Evolutionary conservation across 1,140 invertebrate genomes (phyloP), one percentile per base, ranked within the genome.

Genomic region (Drusus annulatus): DNA sequence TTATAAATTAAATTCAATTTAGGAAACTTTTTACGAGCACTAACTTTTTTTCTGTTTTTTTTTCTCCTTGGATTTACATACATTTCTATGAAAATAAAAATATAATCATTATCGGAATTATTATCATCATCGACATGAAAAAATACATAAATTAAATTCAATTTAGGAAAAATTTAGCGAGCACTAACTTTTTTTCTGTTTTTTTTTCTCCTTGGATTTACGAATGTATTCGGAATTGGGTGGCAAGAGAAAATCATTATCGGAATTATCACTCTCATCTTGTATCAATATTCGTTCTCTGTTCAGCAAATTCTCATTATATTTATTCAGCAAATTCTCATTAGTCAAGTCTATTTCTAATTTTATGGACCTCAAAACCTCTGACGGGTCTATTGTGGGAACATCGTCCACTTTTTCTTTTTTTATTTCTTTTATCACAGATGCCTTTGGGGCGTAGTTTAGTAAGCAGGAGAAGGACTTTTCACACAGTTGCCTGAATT

Each of bases 401-500:
- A 58, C 8, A 65, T 79, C 68, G 17, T 81, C 82, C 28, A 50
- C 17, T 62, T 71, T 79, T 81, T 83, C 82, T 50, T 17, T 56
- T 69, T 80, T 77, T 21, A 75, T 80, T 84, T 81, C 52, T 25
- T 68, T 65, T 3, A 77, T 8, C 60, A 65, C 76, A 21, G 80
- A 36, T 60, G 16, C 28, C 16, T 69, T 71, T 8, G 80, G 21
- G 69, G 60, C 77, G 36, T 84, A 54, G 74, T 76, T 65, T 81
- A 80, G 17, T 63, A 84, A 63, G 77, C 56, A 68, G 51, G 75
- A 17, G 50, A 78, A 76, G 3, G 82, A 79, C 17, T 51, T 50
- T 73, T 83, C 79, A 68, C 85, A 86, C 7, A 83, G 81, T 68
- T 85, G 74, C 63, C 84, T 74, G 62, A 84, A 86, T 75, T 83